Base-by-base conservation (phyloP, 2,888 invertebrate genomes). In the Lycaena phlaeas region DNA sequence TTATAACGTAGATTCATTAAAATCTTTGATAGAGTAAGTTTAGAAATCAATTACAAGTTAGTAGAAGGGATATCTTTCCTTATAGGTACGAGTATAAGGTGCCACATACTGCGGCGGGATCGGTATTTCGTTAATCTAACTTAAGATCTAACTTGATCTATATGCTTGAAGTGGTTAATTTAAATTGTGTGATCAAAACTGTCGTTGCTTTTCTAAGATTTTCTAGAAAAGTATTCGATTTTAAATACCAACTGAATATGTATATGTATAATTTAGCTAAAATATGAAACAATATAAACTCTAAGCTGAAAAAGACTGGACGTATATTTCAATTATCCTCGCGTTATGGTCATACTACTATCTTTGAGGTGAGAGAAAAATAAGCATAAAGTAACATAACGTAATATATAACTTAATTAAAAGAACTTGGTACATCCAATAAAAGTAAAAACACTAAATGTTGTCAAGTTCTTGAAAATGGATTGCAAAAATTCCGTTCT, bases 51-150 rank as follows among this genome's bases (percentile, higher is more conserved):
- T 62, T 58, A 59, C 46, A 50, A 53, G 56, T 53, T 52, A 41
- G 22, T 26, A 38, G 45, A 40, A 40, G 49, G 46, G 41, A 42
- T 41, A 53, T 54, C 55, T 54, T 59, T 57, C 54, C 51, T 52
- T 48, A 53, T n/a, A n/a, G n/a, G n/a, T n/a, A n/a, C n/a, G n/a
- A n/a, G n/a, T n/a, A n/a, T 50, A 48, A 49, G 46, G 37, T 42
- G 45, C 48, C 49, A 44, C 44, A 47, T 42, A 44, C 44, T 42
- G 59, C 41, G 59, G 61, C 49, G 38, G 40, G 46, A 39, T 40
- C 36, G 67, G 68, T 49, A 68, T 68, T 57, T 56, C 45, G 44
- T 52, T 52, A 64, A 69, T 68, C 58, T 52, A 69, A 69, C 67
- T 70, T 63, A 12, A 34, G 18, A 27, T 27, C 22, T 27, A 42